Base-by-base conservation (phyloP, 1,140 invertebrate species). In the Neodiprion fabricii region DNA sequence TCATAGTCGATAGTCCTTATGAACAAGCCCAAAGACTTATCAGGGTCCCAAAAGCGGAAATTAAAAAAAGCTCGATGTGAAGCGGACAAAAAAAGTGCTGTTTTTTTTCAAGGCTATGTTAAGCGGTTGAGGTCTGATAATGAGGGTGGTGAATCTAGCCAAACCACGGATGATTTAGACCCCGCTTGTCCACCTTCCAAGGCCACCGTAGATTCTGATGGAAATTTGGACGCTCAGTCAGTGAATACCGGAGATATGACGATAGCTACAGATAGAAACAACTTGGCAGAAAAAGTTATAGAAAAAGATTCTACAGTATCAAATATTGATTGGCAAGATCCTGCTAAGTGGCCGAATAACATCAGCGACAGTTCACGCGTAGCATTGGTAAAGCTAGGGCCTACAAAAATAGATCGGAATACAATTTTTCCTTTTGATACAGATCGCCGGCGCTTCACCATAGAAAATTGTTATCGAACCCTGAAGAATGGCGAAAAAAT, bases 401-500 rank as follows among this genome's bases (percentile, higher is more conserved):
- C 53, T 1, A 61, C 53, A 4, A 1, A 61, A 61, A 61, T 61
- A 4, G 53, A 61, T 4, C 53, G 53, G 53, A 8, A 61, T 61
- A 61, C 53, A n/a, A 8, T 61, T 48, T 80, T 74, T 79, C 76
- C 76, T 21, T 67, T 72, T 61, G 72, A 79, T 78, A 67, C 74
- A 50, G 47, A 74, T 71, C 65, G 76, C 67, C 50, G 76, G 74
- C 75, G 70, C 69, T 78, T 78, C 75, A 48, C 68, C 5, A 66
- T 48, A 12, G 72, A 67, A 73, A 76, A 78, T 72, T 79, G 73
- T 69, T 70, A 23, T 68, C 67, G 71, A 76, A 76, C 71, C 69
- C 70, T 77, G 53, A n/a, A 71, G 21, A 79, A 78, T 78, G 79
- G 77, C 21, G 74, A 79, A 76, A 76, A 79, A 73, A 67, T 78